Conservation (phyloP, 37 sponge, comb jelly and placozoan genomes). For the Halisarca cf. caerulea region DNA sequence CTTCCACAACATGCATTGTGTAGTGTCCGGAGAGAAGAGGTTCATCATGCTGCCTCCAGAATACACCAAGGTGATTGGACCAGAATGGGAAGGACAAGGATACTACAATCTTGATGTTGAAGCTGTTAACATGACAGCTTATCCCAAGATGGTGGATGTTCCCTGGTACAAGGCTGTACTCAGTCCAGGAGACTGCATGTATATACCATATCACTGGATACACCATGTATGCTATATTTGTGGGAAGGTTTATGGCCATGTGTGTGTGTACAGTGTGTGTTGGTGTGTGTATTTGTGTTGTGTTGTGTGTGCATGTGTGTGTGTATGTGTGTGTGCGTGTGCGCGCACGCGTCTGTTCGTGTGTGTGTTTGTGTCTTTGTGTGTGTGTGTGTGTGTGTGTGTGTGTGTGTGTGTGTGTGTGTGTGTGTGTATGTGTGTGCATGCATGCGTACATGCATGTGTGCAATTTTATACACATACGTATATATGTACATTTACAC, state of each 20-base stretch:
- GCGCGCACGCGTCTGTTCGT: too few species aligned
- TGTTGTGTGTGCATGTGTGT: too few species aligned
- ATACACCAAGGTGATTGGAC: constrained; percentile 59
- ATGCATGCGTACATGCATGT: too few species aligned
- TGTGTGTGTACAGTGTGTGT: too few species aligned
- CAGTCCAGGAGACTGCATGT: constrained; percentile 73
- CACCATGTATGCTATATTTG: constrained; percentile 66
- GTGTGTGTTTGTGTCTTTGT: too few species aligned
- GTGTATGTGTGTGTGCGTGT: too few species aligned
- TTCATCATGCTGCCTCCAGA: constrained; percentile 63
- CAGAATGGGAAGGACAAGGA: constrained; percentile 48
- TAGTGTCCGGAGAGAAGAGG: constrained; percentile 67
- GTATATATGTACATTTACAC: too few species aligned
- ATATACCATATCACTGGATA: constrained; percentile 67
- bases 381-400: too few species aligned
- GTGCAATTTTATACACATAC: too few species aligned
- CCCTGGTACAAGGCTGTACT: constrained; percentile 66
- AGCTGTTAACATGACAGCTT: constrained; percentile 62
- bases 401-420: too few species aligned
- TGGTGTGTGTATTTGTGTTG: too few species aligned
- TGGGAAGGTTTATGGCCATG: background rate
- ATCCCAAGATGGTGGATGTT: constrained; percentile 52
- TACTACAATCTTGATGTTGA: constrained; percentile 72
- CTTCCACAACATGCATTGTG: constrained; percentile 77
- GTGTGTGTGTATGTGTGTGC: too few species aligned